These are phyloP conservation scores for Phaetusa simplex DNA, from an alignment of 2,113 vertebrate species.

Conservation along the genomic window DNA sequence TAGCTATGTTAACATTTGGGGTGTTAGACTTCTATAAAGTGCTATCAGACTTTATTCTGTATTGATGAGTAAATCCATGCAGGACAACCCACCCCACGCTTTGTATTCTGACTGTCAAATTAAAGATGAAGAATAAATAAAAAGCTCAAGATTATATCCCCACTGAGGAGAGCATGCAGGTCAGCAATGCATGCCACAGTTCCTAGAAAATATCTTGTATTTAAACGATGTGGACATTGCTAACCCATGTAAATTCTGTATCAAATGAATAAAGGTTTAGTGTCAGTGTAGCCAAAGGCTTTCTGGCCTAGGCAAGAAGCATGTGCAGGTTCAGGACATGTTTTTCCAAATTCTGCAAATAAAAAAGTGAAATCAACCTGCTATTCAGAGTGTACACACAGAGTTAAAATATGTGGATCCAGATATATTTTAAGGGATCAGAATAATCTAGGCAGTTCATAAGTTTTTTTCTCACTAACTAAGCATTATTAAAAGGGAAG, in stretches of 20 bases:
- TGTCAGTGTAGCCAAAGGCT: neutral
- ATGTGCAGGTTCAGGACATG: neutral
- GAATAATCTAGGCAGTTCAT: neutral
- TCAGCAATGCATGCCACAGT: neutral
- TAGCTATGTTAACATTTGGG: neutral
- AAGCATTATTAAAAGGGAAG: neutral
- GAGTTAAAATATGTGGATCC: neutral
- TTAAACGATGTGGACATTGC: neutral
- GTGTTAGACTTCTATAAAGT: neutral
- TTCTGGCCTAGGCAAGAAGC: neutral
- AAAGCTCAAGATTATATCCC: neutral
- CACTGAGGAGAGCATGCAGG: neutral
- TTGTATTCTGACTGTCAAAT: neutral
- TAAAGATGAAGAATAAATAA: neutral
- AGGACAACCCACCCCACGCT: neutral
- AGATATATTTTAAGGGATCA: neutral
- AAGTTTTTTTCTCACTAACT: neutral
- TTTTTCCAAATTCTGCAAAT: neutral
- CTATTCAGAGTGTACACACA: neutral
- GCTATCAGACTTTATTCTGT: neutral
- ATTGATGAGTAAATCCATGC: neutral
- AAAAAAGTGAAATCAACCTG: neutral
- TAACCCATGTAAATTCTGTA: neutral
- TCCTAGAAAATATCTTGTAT: neutral
- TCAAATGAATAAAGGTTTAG: neutral